These are phyloP conservation scores for Scomber japonicus DNA, from an alignment of 2,113 vertebrate species.

Conservation along the genomic window DNA sequence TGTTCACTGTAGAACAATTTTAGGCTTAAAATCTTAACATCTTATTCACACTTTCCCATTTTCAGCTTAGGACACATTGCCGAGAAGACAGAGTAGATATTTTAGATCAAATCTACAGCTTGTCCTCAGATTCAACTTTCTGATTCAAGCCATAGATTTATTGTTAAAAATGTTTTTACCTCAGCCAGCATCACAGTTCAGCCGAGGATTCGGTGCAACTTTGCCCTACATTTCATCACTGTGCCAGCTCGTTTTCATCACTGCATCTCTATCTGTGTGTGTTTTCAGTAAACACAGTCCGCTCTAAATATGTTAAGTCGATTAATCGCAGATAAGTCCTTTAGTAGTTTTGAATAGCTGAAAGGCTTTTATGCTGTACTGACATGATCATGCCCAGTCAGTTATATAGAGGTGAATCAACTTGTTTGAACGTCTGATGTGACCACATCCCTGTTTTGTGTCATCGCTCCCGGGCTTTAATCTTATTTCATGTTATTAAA, in stretches of 20 bases:
- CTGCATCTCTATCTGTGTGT: neutral
- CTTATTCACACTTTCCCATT: neutral
- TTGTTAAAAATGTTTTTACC: neutral
- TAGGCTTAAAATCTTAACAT: slow-evolving; percentile 5
- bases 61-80: neutral
- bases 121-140: neutral
- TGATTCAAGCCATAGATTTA: no score
- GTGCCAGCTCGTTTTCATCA: neutral
- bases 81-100: neutral
- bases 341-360: neutral
- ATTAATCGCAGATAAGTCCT: neutral
- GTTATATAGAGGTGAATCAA: slow-evolving; percentile 6
- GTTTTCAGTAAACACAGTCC: neutral
- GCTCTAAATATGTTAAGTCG: slow-evolving; percentile 9
- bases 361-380: neutral
- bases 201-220: neutral
- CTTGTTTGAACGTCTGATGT: slow-evolving; percentile 14
- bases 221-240: neutral
- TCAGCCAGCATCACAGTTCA: neutral
- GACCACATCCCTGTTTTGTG: slow-evolving; percentile 39
- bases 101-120: neutral
- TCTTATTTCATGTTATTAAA: slow-evolving; percentile 37
- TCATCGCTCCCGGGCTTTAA: slow-evolving; percentile 22
- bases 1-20: slow-evolving; percentile 1
- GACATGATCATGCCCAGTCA: slow-evolving; percentile 36